phyloP scores from a whole-genome alignment of 2,888 invertebrate species.

The Arrhopalites spinosus region DNA sequence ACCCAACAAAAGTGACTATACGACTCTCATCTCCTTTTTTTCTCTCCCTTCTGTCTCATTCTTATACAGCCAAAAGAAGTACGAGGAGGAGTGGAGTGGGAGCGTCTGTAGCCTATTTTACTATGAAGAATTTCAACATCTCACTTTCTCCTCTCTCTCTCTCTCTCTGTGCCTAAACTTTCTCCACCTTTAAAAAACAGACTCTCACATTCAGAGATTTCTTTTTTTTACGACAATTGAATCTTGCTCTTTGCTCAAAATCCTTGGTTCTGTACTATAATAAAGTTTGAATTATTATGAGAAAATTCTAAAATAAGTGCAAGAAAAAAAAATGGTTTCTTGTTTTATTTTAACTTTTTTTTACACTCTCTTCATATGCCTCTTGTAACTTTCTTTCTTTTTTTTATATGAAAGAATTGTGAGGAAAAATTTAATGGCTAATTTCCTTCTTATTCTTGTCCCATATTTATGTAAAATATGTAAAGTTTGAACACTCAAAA shows the following conservation, averaged over 20 bases:
- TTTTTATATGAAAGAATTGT: too few relatives aligned
- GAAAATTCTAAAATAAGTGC: too few relatives aligned
- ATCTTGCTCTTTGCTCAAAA: slow-evolving; percentile 2
- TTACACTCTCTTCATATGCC: too few relatives aligned
- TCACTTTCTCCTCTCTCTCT: not conserved
- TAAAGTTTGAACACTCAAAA: too few relatives aligned
- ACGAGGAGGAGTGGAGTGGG: not conserved
- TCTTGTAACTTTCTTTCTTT: too few relatives aligned
- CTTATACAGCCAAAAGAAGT: too few relatives aligned
- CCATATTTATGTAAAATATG: too few relatives aligned
- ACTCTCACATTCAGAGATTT: slow-evolving; percentile 10
- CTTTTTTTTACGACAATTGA: slow-evolving; percentile 24
- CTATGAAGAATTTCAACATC: not conserved
- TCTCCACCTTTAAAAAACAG: slow-evolving; percentile 6
- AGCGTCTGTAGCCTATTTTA: too few relatives aligned
- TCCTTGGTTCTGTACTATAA: slow-evolving; percentile 15
- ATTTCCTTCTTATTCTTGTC: too few relatives aligned
- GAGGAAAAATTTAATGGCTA: too few relatives aligned
- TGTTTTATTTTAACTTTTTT: too few relatives aligned
- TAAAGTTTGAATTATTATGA: slow-evolving; percentile 27
- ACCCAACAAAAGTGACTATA: slow-evolving; percentile 7
- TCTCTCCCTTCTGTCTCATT: not conserved
- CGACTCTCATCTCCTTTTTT: not conserved
- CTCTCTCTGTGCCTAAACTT: not conserved
- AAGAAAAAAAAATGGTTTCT: too few relatives aligned